These are phyloP conservation scores for Perodicticus potto DNA, from an alignment of 2,797 vertebrate genomes.

Conservation along the genomic window DNA sequence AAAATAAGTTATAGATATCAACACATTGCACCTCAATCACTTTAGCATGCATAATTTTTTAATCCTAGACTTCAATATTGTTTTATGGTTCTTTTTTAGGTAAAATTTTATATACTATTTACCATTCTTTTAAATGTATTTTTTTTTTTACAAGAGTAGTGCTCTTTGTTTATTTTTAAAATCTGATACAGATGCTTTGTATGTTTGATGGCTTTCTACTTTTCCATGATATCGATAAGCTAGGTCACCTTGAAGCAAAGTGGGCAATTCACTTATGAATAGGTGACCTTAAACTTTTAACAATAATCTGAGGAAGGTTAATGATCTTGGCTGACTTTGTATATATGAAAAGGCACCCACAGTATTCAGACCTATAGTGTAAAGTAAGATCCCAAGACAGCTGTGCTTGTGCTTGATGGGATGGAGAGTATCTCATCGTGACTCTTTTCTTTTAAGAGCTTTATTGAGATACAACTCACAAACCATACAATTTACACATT, in stretches of 20 bases:
- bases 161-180: constrained; percentile 34
- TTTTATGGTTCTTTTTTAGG: constrained; percentile 1
- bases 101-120: constrained; percentile 37
- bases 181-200: constrained; percentile 17
- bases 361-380: neutral
- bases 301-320: neutral
- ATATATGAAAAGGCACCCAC: neutral
- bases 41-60: constrained; percentile 51
- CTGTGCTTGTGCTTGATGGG: neutral
- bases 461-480: neutral
- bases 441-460: neutral
- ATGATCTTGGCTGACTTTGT: constrained; percentile 37
- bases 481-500: constrained; percentile 2
- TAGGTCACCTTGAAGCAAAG: neutral
- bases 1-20: constrained; percentile 53
- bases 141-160: constrained; percentile 13
- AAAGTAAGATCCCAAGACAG: constrained; percentile 3
- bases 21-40: constrained; percentile 11
- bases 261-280: constrained; percentile 22
- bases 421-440: neutral
- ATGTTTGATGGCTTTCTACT: constrained; percentile 9
- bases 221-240: neutral
- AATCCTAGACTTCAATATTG: constrained; percentile 27
- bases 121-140: neutral
- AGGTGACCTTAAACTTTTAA: constrained; percentile 37